Conservation (phyloP, 2,113 vertebrate species). For the Myotis brandtii region DNA sequence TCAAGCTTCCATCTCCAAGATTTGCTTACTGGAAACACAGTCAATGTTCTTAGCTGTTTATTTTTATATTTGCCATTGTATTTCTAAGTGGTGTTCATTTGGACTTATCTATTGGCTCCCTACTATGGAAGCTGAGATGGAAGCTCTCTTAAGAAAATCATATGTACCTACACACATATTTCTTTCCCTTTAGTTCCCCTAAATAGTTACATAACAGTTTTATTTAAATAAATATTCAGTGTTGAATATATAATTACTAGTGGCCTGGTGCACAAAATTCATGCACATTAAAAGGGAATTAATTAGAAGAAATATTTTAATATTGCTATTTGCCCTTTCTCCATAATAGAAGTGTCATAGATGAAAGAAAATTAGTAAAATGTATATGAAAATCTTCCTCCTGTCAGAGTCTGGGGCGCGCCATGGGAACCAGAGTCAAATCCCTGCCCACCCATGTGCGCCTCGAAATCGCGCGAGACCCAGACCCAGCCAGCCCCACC, state of each 20-base stretch:
- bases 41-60: neutral
- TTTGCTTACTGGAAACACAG: neutral
- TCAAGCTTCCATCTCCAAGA: neutral
- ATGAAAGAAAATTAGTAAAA: no score
- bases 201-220: neutral
- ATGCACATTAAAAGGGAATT: no score
- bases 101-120: neutral
- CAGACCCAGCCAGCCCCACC: no score
- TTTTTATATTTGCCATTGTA: neutral
- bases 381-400: no score
- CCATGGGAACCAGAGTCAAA: no score
- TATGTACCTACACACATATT: neutral
- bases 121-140: neutral
- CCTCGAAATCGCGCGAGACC: rapidly evolving
- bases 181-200: neutral
- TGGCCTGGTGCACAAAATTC: neutral
- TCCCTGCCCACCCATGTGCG: no score
- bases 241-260: constrained; percentile 43
- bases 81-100: neutral
- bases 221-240: constrained; percentile 30
- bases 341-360: no score
- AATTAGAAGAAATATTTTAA: no score
- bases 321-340: no score
- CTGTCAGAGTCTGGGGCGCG: no score
- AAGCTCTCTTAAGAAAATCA: neutral